These are phyloP conservation scores for Odontocolon sp. DNA, from an alignment of 2,888 invertebrate genomes.

Conservation along the genomic window DNA sequence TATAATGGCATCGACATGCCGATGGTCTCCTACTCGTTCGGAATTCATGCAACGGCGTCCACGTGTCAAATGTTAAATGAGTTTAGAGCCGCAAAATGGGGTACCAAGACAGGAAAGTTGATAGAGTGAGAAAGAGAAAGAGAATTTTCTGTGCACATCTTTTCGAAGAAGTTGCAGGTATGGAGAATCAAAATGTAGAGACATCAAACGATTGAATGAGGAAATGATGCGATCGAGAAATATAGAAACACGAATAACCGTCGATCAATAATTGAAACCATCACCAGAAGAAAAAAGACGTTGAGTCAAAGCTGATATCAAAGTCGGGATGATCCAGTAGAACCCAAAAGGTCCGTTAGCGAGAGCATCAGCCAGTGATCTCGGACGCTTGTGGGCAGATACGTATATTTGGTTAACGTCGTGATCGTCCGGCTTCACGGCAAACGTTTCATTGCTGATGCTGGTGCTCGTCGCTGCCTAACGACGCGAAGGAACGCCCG, in stretches of 20 bases:
- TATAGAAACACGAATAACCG: constrained; percentile 5
- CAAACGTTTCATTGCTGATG: too few relatives aligned
- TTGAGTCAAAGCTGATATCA: not conserved
- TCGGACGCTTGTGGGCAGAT: not conserved
- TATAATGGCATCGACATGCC: constrained; percentile 10
- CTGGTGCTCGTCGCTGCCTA: constrained; percentile 39
- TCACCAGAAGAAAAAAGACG: not conserved
- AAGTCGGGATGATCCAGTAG: too few relatives aligned
- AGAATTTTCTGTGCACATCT: too few relatives aligned
- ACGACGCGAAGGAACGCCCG: constrained; percentile 53
- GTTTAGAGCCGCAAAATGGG: not conserved
- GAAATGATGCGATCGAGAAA: too few relatives aligned
- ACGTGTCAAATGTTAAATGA: constrained; percentile 9
- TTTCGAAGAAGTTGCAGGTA: too few relatives aligned
- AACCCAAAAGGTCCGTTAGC: too few relatives aligned
- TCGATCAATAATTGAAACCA: not conserved
- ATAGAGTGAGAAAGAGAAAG: too few relatives aligned
- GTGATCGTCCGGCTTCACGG: constrained; percentile 20
- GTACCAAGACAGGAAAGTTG: constrained; percentile 1
- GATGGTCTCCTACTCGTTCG: constrained; percentile 60
- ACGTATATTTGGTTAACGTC: constrained; percentile 59
- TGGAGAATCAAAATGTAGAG: not conserved
- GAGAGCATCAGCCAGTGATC: not conserved
- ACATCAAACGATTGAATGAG: too few relatives aligned
- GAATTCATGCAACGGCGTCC: constrained; percentile 26